These are phyloP conservation scores for Acanthosepion esculentum DNA, from an alignment of 2,888 invertebrate genomes.

Conservation along the genomic window DNA sequence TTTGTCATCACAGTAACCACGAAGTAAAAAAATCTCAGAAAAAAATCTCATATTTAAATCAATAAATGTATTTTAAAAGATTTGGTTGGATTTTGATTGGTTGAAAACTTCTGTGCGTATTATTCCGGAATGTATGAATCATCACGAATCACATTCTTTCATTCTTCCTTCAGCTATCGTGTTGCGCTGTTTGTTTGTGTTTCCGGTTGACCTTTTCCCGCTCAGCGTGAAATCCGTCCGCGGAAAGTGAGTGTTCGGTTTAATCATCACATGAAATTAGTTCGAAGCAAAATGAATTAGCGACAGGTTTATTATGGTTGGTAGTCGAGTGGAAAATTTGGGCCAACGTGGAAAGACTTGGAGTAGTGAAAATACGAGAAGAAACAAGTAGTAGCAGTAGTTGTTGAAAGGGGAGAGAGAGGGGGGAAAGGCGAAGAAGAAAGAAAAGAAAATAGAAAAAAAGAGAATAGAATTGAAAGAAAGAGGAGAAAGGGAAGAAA, in stretches of 20 bases:
- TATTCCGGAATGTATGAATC: not conserved
- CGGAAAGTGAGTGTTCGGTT: not conserved
- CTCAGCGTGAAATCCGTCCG: conserved; percentile 33
- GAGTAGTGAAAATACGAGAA: not conserved
- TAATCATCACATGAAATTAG: conserved; percentile 33
- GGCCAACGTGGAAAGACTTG: not conserved
- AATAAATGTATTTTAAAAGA: not conserved
- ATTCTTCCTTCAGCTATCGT: not conserved
- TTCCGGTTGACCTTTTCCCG: conserved; percentile 2
- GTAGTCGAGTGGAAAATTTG: not conserved
- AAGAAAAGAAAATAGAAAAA: not conserved
- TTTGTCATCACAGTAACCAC: too few relatives aligned
- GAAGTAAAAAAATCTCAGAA: too few relatives aligned
- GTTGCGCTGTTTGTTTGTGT: not conserved
- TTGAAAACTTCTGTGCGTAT: not conserved
- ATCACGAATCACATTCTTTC: not conserved
- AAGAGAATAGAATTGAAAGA: not conserved
- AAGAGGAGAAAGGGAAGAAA: not conserved
- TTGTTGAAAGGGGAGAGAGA: not conserved
- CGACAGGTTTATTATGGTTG: conserved; percentile 6
- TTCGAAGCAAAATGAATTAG: not conserved
- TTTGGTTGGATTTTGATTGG: not conserved
- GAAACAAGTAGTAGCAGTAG: not conserved
- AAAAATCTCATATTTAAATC: too few relatives aligned
- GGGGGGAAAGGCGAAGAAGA: not conserved